These are phyloP conservation scores for Neodiprion lecontei DNA, from an alignment of 1,140 invertebrate genomes.

Conservation along the genomic window DNA sequence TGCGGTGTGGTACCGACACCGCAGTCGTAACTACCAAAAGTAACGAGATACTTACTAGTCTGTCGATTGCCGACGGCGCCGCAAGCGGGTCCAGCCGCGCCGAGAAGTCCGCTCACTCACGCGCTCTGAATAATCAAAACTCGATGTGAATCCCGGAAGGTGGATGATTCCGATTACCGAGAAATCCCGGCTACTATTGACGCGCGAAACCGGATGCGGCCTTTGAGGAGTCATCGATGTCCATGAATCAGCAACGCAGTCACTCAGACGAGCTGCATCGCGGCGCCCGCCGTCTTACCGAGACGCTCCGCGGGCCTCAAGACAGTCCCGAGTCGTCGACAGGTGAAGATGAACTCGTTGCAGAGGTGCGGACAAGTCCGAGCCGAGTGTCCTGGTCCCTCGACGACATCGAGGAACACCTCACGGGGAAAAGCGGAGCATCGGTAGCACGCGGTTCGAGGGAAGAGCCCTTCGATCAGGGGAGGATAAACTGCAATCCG, in stretches of 20 bases:
- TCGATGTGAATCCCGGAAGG: not conserved
- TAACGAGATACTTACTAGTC: not conserved
- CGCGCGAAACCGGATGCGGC: not conserved
- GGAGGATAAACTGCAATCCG: not conserved
- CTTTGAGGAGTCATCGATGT: conserved; percentile 3
- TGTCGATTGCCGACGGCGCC: not conserved
- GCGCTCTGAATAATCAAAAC: not conserved
- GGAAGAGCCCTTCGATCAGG: too few species aligned
- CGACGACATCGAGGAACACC: not conserved
- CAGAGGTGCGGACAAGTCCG: too few species aligned
- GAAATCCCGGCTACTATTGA: not conserved
- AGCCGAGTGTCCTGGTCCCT: not conserved
- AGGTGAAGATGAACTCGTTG: not conserved
- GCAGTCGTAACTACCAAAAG: not conserved
- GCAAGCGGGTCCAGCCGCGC: not conserved
- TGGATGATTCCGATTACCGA: conserved; percentile 7
- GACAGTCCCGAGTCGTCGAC: not conserved
- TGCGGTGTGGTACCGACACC: not conserved
- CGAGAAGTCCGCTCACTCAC: not conserved
- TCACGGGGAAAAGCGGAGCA: too few species aligned
- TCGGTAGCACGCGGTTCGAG: too few species aligned
- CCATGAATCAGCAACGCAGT: conserved; percentile 4
- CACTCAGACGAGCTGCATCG: not conserved
- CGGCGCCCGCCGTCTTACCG: not conserved
- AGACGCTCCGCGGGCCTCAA: not conserved